These are phyloP conservation scores for Sepioteuthis lessoniana DNA, from an alignment of 2,888 invertebrate species.

Conservation along the genomic window DNA sequence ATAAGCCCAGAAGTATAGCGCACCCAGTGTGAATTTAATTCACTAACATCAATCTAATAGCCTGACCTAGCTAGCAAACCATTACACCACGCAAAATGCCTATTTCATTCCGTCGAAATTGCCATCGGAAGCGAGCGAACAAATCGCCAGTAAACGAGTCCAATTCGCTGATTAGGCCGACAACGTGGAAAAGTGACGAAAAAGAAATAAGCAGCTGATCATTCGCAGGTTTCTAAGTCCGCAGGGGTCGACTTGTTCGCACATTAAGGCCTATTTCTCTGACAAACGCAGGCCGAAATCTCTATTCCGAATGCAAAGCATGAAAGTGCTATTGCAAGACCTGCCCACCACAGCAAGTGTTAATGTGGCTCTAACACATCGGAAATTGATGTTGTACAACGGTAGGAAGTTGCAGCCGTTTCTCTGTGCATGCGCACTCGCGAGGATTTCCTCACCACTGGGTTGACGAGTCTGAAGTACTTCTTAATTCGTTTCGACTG, in stretches of 20 bases:
- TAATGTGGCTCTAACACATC: conserved; percentile 33
- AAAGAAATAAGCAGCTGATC: neutral
- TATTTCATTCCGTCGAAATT: neutral
- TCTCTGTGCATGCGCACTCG: neutral
- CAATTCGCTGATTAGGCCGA: neutral
- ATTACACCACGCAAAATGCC: no score
- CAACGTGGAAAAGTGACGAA: neutral
- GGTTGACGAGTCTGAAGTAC: neutral
- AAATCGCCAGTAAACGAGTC: neutral
- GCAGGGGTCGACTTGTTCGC: neutral
- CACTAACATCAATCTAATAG: no score
- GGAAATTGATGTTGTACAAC: neutral
- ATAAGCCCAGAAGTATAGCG: no score
- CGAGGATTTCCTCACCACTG: neutral
- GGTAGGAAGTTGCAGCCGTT: neutral
- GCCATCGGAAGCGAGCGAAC: neutral
- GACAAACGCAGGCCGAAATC: neutral
- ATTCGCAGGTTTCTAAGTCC: conserved; percentile 23
- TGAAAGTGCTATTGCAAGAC: neutral
- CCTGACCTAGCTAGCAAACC: no score
- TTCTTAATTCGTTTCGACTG: neutral
- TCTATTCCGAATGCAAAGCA: neutral
- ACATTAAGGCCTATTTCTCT: neutral
- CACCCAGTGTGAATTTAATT: no score
- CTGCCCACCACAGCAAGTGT: neutral